Evolutionary conservation across 2,888 invertebrate species (phyloP), one percentile per base, ranked within the genome.

Genomic region (Andrena flavipes): DNA sequence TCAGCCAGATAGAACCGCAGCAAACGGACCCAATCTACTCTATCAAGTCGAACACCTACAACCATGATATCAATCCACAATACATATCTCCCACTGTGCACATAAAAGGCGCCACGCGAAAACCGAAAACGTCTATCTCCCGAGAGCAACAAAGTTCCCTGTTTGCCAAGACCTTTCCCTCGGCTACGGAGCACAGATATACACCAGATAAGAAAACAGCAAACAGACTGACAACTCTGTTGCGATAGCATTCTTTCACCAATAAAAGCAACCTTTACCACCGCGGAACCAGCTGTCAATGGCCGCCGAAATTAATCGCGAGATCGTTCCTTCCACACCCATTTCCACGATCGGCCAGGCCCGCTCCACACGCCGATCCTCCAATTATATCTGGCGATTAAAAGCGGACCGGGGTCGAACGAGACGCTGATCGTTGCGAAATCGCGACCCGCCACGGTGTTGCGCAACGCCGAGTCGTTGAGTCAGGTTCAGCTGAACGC

Each of bases 401-500:
- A 56, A 20, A 59, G 10, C 16, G 67, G 29, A 23, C 23, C 49
- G 4, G 49, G n/a, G 16, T 10, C 67, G 51, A 63, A 69, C 63
- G 63, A 49, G 26, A 42, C 35, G 23, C 16, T 23, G 54, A 48
- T 49, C 33, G 54, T 75, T 64, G 74, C 54, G 65, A 71, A 71
- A 71, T 29, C 54, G 13, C 56, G 48, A 64, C 10, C 23, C 23
- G 64, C 62, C 16, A 29, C 42, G 42, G 5, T 42, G 30, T 76
- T 82, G 72, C 69, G n/a, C 69, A 56, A 72, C 35, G 49, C 33
- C 30, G 59, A 16, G 16, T 23, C 49, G 65, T 65, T 56, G 51
- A 67, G 70, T 82, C 67, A 64, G 73, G 70, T 80, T 76, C 70
- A 79, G 20, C 56, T 30, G 59, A 60, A 71, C 56, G 33, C 60